Evolutionary conservation across 2,888 invertebrate species (phyloP).

Genomic region (Cyclophora punctaria): DNA sequence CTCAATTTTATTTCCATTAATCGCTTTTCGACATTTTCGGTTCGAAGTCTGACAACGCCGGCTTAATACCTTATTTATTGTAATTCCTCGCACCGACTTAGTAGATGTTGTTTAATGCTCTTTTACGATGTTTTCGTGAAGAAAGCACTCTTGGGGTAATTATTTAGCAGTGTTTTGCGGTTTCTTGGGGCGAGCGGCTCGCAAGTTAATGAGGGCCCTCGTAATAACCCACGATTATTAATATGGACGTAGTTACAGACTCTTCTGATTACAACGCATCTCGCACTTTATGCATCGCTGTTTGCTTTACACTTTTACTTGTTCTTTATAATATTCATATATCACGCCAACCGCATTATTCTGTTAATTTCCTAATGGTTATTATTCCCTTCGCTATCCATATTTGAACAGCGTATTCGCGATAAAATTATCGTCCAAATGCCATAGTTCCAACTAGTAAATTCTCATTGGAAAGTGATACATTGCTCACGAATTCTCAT

Average conservation of each 20-base stretch:
- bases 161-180: conserved; percentile 71
- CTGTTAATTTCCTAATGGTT: conserved; percentile 16
- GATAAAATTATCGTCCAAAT: conserved; percentile 37
- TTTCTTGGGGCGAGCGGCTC: conserved; percentile 56
- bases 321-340: conserved; percentile 17
- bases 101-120: conserved; percentile 59
- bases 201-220: conserved; percentile 59
- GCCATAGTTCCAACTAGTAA: conserved; percentile 47
- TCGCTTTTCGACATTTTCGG: conserved; percentile 63
- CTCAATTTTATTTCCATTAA: conserved; percentile 68
- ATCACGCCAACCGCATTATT: conserved; percentile 15
- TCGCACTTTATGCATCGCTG: conserved; percentile 28
- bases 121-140: conserved; percentile 67
- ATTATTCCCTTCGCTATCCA: too few species aligned
- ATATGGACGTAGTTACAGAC: conserved; percentile 58
- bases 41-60: conserved; percentile 45
- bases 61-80: conserved; percentile 67
- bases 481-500: conserved; percentile 49
- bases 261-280: conserved; percentile 46
- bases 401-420: too few species aligned
- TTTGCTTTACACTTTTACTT: conserved; percentile 31
- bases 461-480: conserved; percentile 55
- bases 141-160: conserved; percentile 63
- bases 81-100: conserved; percentile 57
- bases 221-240: conserved; percentile 68